Base-by-base conservation (phyloP, 2,113 vertebrate species). In the Lepus timidus region DNA sequence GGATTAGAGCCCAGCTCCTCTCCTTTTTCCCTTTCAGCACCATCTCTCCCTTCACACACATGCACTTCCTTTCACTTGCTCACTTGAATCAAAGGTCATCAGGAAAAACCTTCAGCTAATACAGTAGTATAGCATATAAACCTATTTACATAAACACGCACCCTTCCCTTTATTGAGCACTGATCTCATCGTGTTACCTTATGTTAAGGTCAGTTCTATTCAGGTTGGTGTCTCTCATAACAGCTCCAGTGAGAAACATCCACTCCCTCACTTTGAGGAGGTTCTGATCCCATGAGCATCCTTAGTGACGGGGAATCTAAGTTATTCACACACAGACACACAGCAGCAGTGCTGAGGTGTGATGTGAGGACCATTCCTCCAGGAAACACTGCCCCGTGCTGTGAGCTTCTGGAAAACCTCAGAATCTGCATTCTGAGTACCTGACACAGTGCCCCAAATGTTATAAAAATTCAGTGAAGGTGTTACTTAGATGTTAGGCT, bases 391-490 rank as follows among this genome's bases (percentile, higher is more conserved):
- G 31, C 20, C 68, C 6, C 8, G 36, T 7, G n/a, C 49, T 11
- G 22, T 36, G 20, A 71, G 83, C 12, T 52, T 8, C 65, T 70
- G 49, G 4, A 29, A 22, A 29, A 22, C 52, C 22, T 19, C 64
- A 58, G 19, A 83, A 71, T 9, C 12, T 80, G 55, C 12, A 36
- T 85, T 83, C 27, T 1, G 33, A 81, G 9, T 5, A 62, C 52
- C 20, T 68, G 31, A 16, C 51, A 58, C 20, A 55, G 51, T 17
- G 10, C 14, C 33, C 79, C 29, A 5, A 9, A 51, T n/a, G 12
- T 67, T 62, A 85, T 39, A 92, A 86, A 68, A 73, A 73, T 64
- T 62, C 39, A 76, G 33, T 33, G 76, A 68, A 91, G 74, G 17
- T 39, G 58, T 89, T 25, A 44, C 9, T 27, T 9, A 65, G 55